A percentile compares a stretch with the other conserved stretches of the same genome.
These are phyloP conservation scores for Centruroides sculpturatus DNA, from an alignment of 1,140 invertebrate species.

Conservation along the genomic window DNA sequence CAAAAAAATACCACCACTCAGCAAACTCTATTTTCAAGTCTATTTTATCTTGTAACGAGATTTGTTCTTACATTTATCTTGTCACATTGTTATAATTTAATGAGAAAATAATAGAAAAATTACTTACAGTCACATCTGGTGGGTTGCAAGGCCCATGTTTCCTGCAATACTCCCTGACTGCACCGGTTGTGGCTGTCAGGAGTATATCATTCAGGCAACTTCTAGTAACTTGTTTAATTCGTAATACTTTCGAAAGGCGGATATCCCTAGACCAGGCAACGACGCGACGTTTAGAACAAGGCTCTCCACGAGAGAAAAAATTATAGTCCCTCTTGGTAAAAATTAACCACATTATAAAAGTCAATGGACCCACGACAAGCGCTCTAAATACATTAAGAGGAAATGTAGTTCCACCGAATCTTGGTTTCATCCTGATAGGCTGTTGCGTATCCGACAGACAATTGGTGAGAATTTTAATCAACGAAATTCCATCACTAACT, in stretches of 20 bases:
- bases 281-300: constrained; percentile 22
- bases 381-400: constrained; percentile 33
- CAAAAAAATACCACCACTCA: too few species aligned
- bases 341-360: constrained; percentile 35
- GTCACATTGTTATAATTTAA: too few species aligned
- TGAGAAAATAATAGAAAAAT: background rate
- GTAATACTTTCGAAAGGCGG: constrained; percentile 26
- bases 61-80: too few species aligned
- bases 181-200: constrained; percentile 36
- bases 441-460: constrained; percentile 33
- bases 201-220: constrained; percentile 40
- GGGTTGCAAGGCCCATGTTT: constrained; percentile 32
- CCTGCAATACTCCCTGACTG: constrained; percentile 35
- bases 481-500: constrained; percentile 39
- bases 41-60: too few species aligned
- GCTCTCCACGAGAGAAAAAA: constrained; percentile 22
- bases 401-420: constrained; percentile 32
- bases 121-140: constrained; percentile 33
- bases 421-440: constrained; percentile 21
- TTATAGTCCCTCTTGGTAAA: constrained; percentile 24
- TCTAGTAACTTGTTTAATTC: constrained; percentile 37
- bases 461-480: constrained; percentile 36
- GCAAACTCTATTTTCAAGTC: too few species aligned
- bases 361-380: constrained; percentile 37
- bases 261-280: constrained; percentile 36